Evolutionary conservation across 1,140 invertebrate species (phyloP).

Genomic region (Protaetia brevitarsis): DNA sequence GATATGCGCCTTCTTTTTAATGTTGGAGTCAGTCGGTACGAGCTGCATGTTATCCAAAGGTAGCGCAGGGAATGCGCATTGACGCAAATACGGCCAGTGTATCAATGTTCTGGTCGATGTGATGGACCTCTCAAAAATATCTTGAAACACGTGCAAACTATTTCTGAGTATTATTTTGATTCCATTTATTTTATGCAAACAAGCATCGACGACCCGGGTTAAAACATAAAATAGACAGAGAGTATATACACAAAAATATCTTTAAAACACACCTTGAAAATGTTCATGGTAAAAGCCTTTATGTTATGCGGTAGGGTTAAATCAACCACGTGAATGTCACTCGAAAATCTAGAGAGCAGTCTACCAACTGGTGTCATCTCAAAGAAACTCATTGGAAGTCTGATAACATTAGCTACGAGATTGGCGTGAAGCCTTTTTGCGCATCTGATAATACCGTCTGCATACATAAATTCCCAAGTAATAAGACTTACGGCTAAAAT

Average conservation of each 20-base stretch:
- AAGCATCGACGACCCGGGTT: neutral
- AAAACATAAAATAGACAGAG: neutral
- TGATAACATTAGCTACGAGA: conserved; percentile 59
- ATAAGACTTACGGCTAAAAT: neutral
- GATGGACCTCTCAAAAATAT: too few relatives aligned
- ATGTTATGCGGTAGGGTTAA: conserved; percentile 15
- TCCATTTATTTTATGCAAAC: neutral
- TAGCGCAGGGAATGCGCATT: too few relatives aligned
- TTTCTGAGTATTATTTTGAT: too few relatives aligned
- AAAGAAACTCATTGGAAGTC: conserved; percentile 68
- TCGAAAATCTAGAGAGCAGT: conserved; percentile 64
- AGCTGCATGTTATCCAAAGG: too few relatives aligned
- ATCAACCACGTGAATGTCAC: conserved; percentile 38
- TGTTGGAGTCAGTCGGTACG: too few relatives aligned
- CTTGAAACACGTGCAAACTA: too few relatives aligned
- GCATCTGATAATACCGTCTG: conserved; percentile 43
- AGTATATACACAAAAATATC: neutral
- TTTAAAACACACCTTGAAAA: conserved; percentile 25
- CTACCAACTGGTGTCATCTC: conserved; percentile 68
- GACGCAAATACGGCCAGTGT: too few relatives aligned
- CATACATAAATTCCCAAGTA: conserved; percentile 7
- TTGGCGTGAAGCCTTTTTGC: conserved; percentile 26
- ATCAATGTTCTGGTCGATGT: too few relatives aligned
- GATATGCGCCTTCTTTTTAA: too few relatives aligned
- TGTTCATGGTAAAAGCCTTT: conserved; percentile 23